Evolutionary conservation across 2,888 invertebrate species (phyloP), one percentile per base, ranked within the genome.

Genomic region (Stramonita haemastoma): DNA sequence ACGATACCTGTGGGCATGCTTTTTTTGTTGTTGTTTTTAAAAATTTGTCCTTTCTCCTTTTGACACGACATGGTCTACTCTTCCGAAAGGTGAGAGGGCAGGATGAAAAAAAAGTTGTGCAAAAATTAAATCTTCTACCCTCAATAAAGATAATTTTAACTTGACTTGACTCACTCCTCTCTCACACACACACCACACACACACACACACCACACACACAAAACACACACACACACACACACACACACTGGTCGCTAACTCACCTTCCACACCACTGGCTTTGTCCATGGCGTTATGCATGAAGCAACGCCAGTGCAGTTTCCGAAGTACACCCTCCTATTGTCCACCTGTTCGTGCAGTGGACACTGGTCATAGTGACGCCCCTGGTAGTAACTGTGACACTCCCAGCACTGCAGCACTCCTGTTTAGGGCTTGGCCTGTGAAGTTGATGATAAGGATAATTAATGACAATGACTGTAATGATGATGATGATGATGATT

Each of bases 231-330:
- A 46, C 2, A 46, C 2, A 46, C 46, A 46, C 2, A 46, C 2
- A 46, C 2, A 73, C 11, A 73, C 29, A 70, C 73, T 73, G 73
- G 15, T 79, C 34, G 32, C 2, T 8, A 32, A n/a, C 8, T 66
- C 46, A 46, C 86, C 60, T 34, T 32, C 60, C 88, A 84, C 87
- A 83, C 86, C 83, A 57, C n/a, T n/a, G 26, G 87, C 32, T 4
- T 84, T 46, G 73, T 87, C 87, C 22, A 26, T 56, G 19, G 56
- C 83, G 56, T 73, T 87, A 34, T 87, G 89, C n/a, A 85, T 89
- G 79, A 89, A 89, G 34, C 90, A 90, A 46, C 77, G 60, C 90
- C 90, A n/a, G 85, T 89, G 56, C 90, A 90, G 79, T 90, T 89
- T n/a, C 87, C 90, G 26, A 36, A 26, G 66, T 66, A 90, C 6